Conservation (phyloP, 2,113 vertebrate species). For the Cairina moschata region DNA sequence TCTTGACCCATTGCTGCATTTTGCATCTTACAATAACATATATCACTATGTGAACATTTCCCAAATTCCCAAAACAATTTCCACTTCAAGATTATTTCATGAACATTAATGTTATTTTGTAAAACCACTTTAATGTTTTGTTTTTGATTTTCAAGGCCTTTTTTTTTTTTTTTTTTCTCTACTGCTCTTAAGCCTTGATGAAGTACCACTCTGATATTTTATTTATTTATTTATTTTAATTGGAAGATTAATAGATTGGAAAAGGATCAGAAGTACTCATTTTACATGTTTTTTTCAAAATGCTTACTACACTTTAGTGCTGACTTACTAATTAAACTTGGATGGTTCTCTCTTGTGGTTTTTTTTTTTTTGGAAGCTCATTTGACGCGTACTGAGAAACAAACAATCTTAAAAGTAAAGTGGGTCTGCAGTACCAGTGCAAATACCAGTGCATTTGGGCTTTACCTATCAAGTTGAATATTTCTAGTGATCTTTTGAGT, state of each 20-base stretch:
- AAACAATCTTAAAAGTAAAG: background rate
- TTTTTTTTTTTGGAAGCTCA: background rate
- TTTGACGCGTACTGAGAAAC: background rate
- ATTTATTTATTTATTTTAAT: background rate
- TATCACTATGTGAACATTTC: background rate
- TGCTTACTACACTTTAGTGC: background rate
- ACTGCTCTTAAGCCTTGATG: slow-evolving; percentile 28
- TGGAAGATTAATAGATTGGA: slow-evolving; percentile 44
- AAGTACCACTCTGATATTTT: background rate
- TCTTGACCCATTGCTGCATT: background rate
- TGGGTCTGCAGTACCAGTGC: background rate
- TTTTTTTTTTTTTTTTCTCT: background rate
- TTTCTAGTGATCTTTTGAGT: background rate
- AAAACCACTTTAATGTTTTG: slow-evolving; percentile 38
- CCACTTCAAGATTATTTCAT: slow-evolving; percentile 38
- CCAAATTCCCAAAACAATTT: slow-evolving; percentile 62
- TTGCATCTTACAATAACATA: background rate
- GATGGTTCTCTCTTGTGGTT: background rate
- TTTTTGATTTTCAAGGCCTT: slow-evolving; percentile 47
- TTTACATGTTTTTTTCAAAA: slow-evolving; percentile 19
- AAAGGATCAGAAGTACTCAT: slow-evolving; percentile 20
- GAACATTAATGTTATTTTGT: slow-evolving; percentile 26
- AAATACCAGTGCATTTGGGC: background rate
- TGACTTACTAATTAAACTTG: slow-evolving; percentile 48
- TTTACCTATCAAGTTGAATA: background rate